phyloP scores from a whole-genome alignment of 2,888 invertebrate genomes.

The Selenia dentaria region DNA sequence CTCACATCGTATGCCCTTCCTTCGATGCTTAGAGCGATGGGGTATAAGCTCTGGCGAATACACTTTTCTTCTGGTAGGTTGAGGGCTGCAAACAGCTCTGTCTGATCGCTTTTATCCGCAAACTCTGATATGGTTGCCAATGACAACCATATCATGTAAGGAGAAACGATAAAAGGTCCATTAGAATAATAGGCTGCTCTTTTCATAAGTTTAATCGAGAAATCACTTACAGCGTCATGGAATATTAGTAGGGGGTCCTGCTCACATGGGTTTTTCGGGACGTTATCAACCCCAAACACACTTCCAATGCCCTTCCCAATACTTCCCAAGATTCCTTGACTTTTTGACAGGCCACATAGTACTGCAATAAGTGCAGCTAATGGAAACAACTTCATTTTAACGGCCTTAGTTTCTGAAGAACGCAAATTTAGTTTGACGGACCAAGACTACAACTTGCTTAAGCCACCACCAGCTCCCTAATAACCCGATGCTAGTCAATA shows the following conservation, averaged over 20 bases:
- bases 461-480: no score
- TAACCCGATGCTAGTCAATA: no score
- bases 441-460: no score
- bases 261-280: constrained; percentile 5
- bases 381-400: constrained; percentile 17
- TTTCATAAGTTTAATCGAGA: constrained; percentile 3
- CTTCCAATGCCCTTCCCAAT: background rate
- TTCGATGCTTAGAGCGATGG: constrained; percentile 38
- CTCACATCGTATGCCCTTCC: constrained; percentile 33
- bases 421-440: constrained; percentile 15
- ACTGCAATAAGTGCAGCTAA: constrained; percentile 1
- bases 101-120: constrained; percentile 28
- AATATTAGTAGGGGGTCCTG: background rate
- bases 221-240: constrained; percentile 5
- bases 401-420: background rate
- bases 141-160: constrained; percentile 41
- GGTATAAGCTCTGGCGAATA: constrained; percentile 37
- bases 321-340: background rate
- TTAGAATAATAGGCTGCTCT: constrained; percentile 5
- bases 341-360: background rate
- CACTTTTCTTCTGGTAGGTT: constrained; percentile 39
- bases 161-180: constrained; percentile 41
- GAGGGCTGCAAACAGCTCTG: constrained; percentile 30
- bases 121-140: constrained; percentile 45
- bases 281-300: background rate